Evolutionary conservation across 2,113 vertebrate genomes (phyloP), one percentile per base, ranked within the genome.

Genomic region (Nematolebias whitei): DNA sequence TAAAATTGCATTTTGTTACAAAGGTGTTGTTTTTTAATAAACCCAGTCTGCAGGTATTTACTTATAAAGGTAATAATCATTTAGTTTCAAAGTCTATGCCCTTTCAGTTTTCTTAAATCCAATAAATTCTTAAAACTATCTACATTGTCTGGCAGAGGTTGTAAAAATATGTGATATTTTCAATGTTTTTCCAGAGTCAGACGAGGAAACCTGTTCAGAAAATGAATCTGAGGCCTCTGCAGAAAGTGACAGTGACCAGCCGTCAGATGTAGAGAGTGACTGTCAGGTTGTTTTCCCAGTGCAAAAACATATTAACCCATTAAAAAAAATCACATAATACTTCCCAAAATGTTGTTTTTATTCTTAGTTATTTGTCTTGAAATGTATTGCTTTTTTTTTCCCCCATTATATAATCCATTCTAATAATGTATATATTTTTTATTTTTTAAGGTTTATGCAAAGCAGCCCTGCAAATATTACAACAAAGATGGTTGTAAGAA

Each of bases 381-480:
- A n/a, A n/a, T n/a, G n/a, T 7, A 54, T 18, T 44, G 14, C 6
- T 7, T 44, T 2, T 2, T 13, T 2, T 10, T 10, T 39, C 38
- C 11, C 4, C 11, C 38, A 39, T 39, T 10, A 39, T 39, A 10
- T 13, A 39, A 10, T 7, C 9, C 8, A 44, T 18, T 44, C 41
- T 5, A 18, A 45, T n/a, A 41, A 14, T 16, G 15, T 5, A 43
- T 20, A 24, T 23, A 51, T 1, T 19, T 7, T 41, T 55, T 45
- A 49, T 0, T 7, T 51, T 57, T 56, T 12, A 29, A 73, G 62
- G 0, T 8, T 7, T 0, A 1, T 1, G 2, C 0, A 1, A 23
- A 0, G 11, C 8, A 70, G 14, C 79, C 80, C 12, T 93, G 92
- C 60, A 71, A 10, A 64, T 81, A 57, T 69, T 93, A 92, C 79